Evolutionary conservation across 2,888 invertebrate genomes (phyloP), one percentile per base, ranked within the genome.

Genomic region (Synergus umbraculus): DNA sequence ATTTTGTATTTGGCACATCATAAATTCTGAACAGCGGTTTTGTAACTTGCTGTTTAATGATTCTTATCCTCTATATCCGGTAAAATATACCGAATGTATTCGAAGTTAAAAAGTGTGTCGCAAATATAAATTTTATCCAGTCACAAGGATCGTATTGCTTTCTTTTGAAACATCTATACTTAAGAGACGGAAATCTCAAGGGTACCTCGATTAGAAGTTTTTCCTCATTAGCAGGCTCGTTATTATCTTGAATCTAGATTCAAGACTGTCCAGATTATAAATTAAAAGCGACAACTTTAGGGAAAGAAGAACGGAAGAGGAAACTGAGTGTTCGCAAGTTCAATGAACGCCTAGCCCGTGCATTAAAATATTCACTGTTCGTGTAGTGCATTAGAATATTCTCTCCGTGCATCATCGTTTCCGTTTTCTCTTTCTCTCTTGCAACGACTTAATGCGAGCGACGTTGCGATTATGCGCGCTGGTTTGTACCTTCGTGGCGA

Each of bases 321-420:
- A 84, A 86, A 84, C 83, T 83, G 83, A 84, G 82, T 82, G 85
- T 83, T 79, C 78, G 60, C 79, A 84, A 85, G 90, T 90, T 89
- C 89, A 89, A 89, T 85, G 88, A 87, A 89, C 89, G 88, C 89
- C 88, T 85, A 89, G 86, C 90, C 89, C 87, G 88, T 86, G 83
- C 85, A 85, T 87, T 89, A 88, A 89, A 89, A 89, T 89, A 89
- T 89, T 87, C 86, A 85, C 88, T 87, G 86, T 86, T 84, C 86
- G 81, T 73, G 84, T 85, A 88, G 54, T 73, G 54, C 73, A 73
- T 73, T 89, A 89, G 89, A 89, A 89, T 90, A 89, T 89, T 87
- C 87, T 85, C 86, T 86, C 84, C 86, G 81, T 88, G 85, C 87
- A 73, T 73, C 73, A 73, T 73, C 73, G 54, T 73, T 73, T 73